A percentile compares a stretch with the other conserved stretches of the same genome.
These are phyloP conservation scores for Ctena decussata DNA, from an alignment of 2,888 invertebrate genomes.

Conservation along the genomic window DNA sequence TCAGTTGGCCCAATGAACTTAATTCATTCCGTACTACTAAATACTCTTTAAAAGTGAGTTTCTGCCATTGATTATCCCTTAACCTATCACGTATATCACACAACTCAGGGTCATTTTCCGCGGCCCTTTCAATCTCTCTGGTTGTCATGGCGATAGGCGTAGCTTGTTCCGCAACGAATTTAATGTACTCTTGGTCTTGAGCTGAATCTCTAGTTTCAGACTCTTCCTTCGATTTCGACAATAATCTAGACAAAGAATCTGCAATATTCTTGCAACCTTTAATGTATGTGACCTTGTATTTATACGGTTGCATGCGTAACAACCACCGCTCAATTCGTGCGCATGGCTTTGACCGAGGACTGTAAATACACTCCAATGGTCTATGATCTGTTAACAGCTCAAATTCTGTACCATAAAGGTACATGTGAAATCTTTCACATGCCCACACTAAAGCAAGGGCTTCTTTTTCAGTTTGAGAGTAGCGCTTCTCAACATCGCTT, in stretches of 20 bases:
- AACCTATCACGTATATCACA: conserved; percentile 8
- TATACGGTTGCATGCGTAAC: conserved; percentile 63
- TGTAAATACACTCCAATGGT: conserved; percentile 65
- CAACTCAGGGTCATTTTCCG: conserved; percentile 42
- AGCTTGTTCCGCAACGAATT: conserved; percentile 29
- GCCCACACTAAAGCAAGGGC: conserved; percentile 67
- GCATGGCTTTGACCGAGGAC: conserved; percentile 65
- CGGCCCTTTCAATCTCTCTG: conserved; percentile 51
- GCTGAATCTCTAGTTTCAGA: background rate
- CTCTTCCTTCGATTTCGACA: background rate
- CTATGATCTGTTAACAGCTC: conserved; percentile 23
- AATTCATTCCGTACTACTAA: conserved; percentile 38
- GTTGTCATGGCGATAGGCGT: conserved; percentile 52
- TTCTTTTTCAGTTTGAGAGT: conserved; percentile 63
- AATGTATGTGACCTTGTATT: conserved; percentile 43
- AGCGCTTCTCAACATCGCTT: conserved; percentile 45
- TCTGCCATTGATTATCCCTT: conserved; percentile 17
- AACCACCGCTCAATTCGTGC: conserved; percentile 73
- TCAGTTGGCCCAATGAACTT: conserved; percentile 40
- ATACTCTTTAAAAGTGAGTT: conserved; percentile 6
- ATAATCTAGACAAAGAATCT: conserved; percentile 41
- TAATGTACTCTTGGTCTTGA: conserved; percentile 40
- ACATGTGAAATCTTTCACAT: conserved; percentile 70
- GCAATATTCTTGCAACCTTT: conserved; percentile 46
- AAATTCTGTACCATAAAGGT: conserved; percentile 36